Base-by-base conservation (phyloP, 2,113 vertebrate species). In the Lepus timidus region DNA sequence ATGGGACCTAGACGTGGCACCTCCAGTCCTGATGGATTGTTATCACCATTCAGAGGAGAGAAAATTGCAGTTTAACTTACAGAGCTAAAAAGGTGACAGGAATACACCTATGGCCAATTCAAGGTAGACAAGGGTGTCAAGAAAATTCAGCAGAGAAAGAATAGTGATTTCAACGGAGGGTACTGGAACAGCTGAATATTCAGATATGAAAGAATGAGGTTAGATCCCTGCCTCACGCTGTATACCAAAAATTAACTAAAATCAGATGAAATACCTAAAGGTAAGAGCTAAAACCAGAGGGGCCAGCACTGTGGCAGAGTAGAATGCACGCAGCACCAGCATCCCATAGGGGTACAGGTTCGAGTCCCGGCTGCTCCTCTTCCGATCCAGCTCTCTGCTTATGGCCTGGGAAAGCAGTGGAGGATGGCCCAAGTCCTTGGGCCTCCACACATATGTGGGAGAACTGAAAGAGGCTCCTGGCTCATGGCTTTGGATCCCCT, bases 61-160 rank as follows among this genome's bases (percentile, higher is more conserved):
- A 88, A 89, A 51, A 80, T n/a, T 74, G 9, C 51, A 4, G 44
- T 13, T 93, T 88, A 88, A 90, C 64, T 88, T 74, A 74, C 25
- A 93, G 58, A 78, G 33, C 58, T 73, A 33, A 95, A 39, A 93
- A 62, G n/a, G 14, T 17, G 36, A 36, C 83, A 90, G 33, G 14
- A 70, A 44, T 39, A 36, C 6, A 44, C 17, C 52, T 68, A 51
- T n/a, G 20, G 84, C 6, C 67, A 51, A 67, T 20, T 74, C 61
- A 74, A 68, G 64, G 76, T 82, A 78, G 22, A 68, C 31, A 71
- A 92, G 9, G 11, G 20, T 55, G 2, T 33, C 67, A 81, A 74
- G 64, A 81, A 9, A 83, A 52, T 52, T 90, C 64, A 84, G 1
- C 64, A 20, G 9, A 51, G 22, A 33, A 84, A 88, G n/a, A 85